A percentile compares a stretch with the other conserved stretches of the same genome.
Evolutionary conservation across 2,797 vertebrate species (phyloP).

Genomic region (Argya squamiceps): DNA sequence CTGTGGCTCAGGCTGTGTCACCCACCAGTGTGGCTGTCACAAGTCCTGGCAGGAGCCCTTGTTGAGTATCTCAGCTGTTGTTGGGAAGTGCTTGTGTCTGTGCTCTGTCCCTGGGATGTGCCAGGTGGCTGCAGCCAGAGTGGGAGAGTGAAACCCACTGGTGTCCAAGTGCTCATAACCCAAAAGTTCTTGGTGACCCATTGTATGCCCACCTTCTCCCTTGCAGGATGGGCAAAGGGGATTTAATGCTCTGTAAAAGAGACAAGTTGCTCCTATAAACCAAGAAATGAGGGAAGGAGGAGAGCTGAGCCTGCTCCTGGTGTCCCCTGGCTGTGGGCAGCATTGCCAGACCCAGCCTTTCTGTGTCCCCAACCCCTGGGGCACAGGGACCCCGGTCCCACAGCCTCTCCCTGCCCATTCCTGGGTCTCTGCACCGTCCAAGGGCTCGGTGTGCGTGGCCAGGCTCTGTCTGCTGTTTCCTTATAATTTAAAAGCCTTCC

Average conservation of each 20-base stretch:
- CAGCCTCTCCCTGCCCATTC: not conserved
- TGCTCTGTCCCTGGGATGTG: fast-evolving
- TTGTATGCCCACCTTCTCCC: fast-evolving
- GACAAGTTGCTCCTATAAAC: not conserved
- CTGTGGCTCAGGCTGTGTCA: fast-evolving
- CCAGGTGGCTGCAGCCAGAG: not conserved
- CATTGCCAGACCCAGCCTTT: fast-evolving
- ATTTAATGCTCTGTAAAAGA: not conserved
- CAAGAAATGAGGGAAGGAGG: fast-evolving
- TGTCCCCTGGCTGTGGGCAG: not conserved
- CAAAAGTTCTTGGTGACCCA: fast-evolving
- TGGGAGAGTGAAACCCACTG: not conserved
- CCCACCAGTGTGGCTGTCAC: fast-evolving
- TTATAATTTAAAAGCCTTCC: conserved; percentile 64
- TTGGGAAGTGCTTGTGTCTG: not conserved
- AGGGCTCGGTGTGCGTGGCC: not conserved
- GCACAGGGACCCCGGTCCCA: not conserved
- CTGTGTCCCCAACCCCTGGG: not conserved
- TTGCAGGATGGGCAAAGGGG: fast-evolving
- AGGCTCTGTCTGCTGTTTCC: conserved; percentile 35
- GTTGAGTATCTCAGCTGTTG: fast-evolving
- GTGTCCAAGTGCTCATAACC: not conserved
- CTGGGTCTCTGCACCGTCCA: not conserved
- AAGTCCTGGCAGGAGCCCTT: not conserved
- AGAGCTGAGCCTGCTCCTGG: fast-evolving